A percentile compares a stretch with the other conserved stretches of the same genome.
Conservation (phyloP, 2,113 vertebrate species). For the Nanorana parkeri region DNA sequence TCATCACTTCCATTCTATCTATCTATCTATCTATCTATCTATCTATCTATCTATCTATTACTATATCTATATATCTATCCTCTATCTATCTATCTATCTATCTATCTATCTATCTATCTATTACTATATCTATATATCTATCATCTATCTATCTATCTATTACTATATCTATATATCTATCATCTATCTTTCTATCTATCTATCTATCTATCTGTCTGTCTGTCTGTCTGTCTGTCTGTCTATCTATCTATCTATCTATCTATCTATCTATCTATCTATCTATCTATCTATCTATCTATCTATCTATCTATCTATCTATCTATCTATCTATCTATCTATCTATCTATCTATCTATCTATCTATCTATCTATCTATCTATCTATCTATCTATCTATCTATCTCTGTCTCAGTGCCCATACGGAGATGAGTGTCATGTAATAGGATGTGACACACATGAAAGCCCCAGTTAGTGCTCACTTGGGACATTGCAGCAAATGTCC, state of each 20-base stretch:
- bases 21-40: no score
- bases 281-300: neutral
- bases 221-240: no score
- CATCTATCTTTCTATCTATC: neutral
- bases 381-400: neutral
- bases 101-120: neutral
- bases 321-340: neutral
- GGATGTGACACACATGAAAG: no score
- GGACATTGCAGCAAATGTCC: no score
- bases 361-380: neutral
- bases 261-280: slow-evolving; percentile 10
- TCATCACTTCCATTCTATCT: no score
- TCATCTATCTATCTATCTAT: slow-evolving; percentile 12
- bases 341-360: slow-evolving; percentile 10
- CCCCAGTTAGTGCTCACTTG: no score
- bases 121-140: no score
- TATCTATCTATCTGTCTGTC: no score
- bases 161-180: slow-evolving; percentile 8
- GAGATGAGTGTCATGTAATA: no score
- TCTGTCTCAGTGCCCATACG: no score
- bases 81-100: neutral
- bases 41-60: no score
- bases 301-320: neutral
- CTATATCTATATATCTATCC: neutral
- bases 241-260: slow-evolving; percentile 6